Percentiles rank a stretch among this genome's conserved stretches.
phyloP scores from a whole-genome alignment of 2,113 vertebrate species.

The Neolamprologus falcicula region DNA sequence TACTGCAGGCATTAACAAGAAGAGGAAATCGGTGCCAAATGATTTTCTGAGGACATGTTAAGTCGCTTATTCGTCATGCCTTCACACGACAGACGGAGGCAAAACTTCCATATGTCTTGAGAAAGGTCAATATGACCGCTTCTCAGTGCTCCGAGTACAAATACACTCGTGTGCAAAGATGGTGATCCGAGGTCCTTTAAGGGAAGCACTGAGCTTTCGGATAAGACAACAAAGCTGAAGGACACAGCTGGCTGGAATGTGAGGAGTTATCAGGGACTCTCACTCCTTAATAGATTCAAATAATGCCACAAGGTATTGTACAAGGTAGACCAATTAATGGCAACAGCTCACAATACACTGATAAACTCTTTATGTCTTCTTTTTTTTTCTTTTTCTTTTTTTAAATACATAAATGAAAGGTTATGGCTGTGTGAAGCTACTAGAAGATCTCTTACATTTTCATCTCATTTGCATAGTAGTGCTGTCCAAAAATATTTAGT shows the following conservation, averaged over 20 bases:
- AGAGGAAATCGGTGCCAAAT: neutral
- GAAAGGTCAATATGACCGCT: neutral
- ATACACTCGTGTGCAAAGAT: neutral
- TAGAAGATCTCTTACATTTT: neutral
- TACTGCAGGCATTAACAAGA: neutral
- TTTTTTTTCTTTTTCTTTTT: rapidly evolving
- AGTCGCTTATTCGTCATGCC: neutral
- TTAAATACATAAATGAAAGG: neutral
- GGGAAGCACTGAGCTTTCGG: neutral
- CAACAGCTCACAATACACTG: neutral
- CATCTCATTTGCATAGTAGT: neutral
- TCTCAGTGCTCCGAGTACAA: neutral
- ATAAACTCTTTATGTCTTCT: neutral
- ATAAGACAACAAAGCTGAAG: neutral
- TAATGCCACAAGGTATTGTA: neutral
- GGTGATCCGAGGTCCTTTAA: neutral
- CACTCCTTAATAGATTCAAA: neutral
- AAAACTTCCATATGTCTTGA: neutral
- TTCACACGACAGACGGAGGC: neutral
- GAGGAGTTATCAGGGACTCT: neutral
- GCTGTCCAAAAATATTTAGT: neutral
- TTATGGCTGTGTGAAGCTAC: neutral
- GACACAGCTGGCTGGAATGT: neutral
- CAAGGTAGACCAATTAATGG: neutral
- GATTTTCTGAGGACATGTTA: neutral